Evolutionary conservation across 1,140 invertebrate species (phyloP), one percentile per base, ranked within the genome.

Genomic region (Heliothis subflexa): DNA sequence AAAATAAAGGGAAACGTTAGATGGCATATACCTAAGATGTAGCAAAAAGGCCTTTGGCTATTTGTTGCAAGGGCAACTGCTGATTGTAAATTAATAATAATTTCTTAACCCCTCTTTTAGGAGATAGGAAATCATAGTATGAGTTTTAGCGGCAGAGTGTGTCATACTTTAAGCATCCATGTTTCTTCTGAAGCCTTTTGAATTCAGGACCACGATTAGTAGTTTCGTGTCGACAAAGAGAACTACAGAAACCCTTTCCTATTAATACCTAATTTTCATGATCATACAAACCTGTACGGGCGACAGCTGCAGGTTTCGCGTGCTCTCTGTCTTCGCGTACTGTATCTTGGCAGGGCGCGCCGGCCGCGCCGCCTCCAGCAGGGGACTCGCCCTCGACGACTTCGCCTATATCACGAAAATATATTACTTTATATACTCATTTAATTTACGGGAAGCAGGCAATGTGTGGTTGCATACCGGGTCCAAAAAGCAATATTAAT

Each of bases 291-390:
- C 94, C 94, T 95, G 94, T 45, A 95, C 93, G 81, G 94, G 94
- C 13, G 94, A 93, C 73, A 94, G 90, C 85, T 91, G 90, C 84
- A 95, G 87, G 84, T 88, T 94, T 79, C 94, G 85, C 70, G 93
- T 89, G 81, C 85, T 91, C 88, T 94, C 93, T 70, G 91, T 89
- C 84, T 90, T 94, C 75, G 88, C 89, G 88, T 89, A 94, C 83
- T 91, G 91, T 50, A 93, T 92, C 87, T 92, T 93, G 84, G 89
- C 81, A 64, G 85, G 79, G 74, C 89, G 84, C 80, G 89, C 81
- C 84, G 91, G 81, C 59, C 91, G 86, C 81, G 92, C 86, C 70
- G 89, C 89, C 85, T 89, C 85, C 88, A 91, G 73, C 80, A 92
- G 88, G 33, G 89, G 87, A 76, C 90, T 94, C 87, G 86, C 52